Conservation (phyloP, 2,888 invertebrate genomes). For the Phortica magna region DNA sequence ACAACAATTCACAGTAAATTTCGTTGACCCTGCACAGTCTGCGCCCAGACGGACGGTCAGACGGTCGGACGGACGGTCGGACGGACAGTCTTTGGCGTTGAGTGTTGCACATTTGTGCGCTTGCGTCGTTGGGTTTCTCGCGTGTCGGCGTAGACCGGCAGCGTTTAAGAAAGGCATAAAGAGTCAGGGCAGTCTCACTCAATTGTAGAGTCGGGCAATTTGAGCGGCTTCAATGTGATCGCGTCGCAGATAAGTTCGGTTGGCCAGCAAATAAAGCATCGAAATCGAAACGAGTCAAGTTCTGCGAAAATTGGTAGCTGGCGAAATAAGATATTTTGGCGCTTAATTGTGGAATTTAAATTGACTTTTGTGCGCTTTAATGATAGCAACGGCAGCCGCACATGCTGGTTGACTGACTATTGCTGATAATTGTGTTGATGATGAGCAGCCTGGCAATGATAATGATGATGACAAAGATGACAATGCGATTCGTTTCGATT, state of each 20-base stretch:
- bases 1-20: conserved; percentile 20
- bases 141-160: conserved; percentile 21
- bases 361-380: conserved; percentile 37
- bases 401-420: conserved; percentile 5
- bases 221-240: conserved; percentile 4
- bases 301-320: conserved; percentile 43
- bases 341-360: conserved; percentile 45
- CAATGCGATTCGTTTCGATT: background rate
- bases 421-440: background rate
- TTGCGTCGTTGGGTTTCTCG: conserved; percentile 19
- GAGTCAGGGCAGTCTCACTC: background rate
- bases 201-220: background rate
- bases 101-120: conserved; percentile 14
- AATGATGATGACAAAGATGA: background rate
- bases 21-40: background rate
- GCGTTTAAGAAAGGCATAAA: background rate
- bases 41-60: background rate
- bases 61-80: background rate
- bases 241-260: conserved; percentile 33
- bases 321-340: conserved; percentile 40
- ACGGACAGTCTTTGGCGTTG: background rate
- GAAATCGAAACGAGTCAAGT: conserved; percentile 21
- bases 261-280: background rate
- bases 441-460: background rate
- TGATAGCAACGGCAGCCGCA: conserved; percentile 25